Conservation (phyloP, 2,888 invertebrate genomes). For the Rhagophthalmus giganteus region DNA sequence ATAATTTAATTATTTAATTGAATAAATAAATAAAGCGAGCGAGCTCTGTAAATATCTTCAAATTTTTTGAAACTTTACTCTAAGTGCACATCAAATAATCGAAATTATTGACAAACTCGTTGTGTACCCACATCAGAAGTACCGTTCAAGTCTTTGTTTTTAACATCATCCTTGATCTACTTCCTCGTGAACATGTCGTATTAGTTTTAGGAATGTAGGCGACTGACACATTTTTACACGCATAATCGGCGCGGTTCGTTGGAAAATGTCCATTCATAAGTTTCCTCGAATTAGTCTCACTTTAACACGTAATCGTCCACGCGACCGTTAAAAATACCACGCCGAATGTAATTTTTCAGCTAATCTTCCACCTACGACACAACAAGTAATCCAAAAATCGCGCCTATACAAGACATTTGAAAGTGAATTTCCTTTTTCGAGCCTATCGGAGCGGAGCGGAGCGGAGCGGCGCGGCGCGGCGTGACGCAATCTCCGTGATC, state of each 20-base stretch:
- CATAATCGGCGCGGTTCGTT: slow-evolving; percentile 1
- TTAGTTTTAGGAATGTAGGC: slow-evolving; percentile 9
- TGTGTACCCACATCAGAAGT: slow-evolving; percentile 4
- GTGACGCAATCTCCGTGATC: too few species aligned
- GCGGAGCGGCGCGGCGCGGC: too few species aligned
- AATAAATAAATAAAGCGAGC: slow-evolving; percentile 1
- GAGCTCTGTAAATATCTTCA: slow-evolving; percentile 10
- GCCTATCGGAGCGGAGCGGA: too few species aligned
- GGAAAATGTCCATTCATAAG: slow-evolving; percentile 19
- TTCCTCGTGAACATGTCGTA: slow-evolving; percentile 7
- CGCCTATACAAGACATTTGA: not conserved
- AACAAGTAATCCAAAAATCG: not conserved
- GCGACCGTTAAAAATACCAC: slow-evolving; percentile 9
- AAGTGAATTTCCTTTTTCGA: too few species aligned
- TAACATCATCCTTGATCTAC: slow-evolving; percentile 24
- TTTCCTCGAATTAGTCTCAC: slow-evolving; percentile 11
- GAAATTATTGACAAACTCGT: slow-evolving; percentile 21
- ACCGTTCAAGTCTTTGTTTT: slow-evolving; percentile 15
- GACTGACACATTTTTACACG: slow-evolving; percentile 16
- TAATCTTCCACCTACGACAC: slow-evolving; percentile 28
- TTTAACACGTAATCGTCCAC: slow-evolving; percentile 6
- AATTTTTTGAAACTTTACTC: not conserved
- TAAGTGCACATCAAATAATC: slow-evolving; percentile 20
- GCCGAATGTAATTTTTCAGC: slow-evolving; percentile 22
- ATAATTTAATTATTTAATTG: too few species aligned